These are phyloP conservation scores for Pteropus alecto DNA, from an alignment of 2,113 vertebrate genomes.

Conservation along the genomic window DNA sequence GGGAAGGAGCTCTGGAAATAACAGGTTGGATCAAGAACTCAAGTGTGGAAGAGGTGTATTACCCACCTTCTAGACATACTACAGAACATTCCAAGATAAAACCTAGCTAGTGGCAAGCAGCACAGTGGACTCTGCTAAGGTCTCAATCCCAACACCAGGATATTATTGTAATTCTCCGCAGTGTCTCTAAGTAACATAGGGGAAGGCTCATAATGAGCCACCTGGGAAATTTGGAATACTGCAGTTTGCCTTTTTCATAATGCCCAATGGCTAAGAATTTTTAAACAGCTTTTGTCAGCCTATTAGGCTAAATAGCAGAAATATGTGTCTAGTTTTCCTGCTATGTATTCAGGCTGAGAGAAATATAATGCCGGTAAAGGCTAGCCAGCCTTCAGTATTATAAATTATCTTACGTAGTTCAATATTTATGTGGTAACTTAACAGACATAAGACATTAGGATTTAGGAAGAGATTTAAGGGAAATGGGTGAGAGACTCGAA, in stretches of 20 bases:
- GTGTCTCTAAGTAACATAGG: neutral
- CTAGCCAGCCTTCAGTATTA: neutral
- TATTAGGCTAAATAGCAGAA: constrained; percentile 20
- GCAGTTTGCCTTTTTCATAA: neutral
- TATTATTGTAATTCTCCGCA: constrained; percentile 3
- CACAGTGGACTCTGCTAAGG: neutral
- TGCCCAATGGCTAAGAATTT: neutral
- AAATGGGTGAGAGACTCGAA: neutral
- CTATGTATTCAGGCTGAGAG: neutral
- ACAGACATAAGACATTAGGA: neutral
- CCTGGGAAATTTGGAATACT: neutral
- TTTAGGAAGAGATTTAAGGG: neutral
- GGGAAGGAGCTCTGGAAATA: neutral
- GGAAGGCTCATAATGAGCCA: neutral
- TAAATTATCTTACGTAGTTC: neutral
- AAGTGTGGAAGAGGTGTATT: neutral
- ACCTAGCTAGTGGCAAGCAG: neutral
- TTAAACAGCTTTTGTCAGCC: neutral
- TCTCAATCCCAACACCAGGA: neutral
- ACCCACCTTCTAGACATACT: neutral
- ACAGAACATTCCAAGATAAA: neutral
- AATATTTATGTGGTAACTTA: neutral
- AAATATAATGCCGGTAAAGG: neutral
- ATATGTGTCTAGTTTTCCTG: neutral
- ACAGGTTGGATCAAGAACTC: neutral